A percentile compares a stretch with the other conserved stretches of the same genome.
Evolutionary conservation across 2,888 invertebrate genomes (phyloP).

Genomic region (Eueremaeus valkanovi): DNA sequence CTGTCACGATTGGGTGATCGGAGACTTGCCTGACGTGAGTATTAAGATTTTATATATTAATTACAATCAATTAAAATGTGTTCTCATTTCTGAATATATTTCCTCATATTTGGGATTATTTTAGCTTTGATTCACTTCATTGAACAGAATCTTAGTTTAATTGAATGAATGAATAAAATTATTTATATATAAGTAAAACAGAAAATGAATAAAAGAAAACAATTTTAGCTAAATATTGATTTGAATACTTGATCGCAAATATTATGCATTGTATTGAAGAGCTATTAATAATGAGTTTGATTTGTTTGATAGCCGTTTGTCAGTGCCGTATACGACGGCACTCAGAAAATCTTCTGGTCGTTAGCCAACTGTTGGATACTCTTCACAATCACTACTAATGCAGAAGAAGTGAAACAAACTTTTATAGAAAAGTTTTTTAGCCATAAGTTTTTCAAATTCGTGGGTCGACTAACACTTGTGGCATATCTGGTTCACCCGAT

Average conservation of each 20-base stretch:
- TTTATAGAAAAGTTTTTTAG: slow-evolving; percentile 12
- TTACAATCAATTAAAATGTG: background rate
- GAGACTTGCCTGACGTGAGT: slow-evolving; percentile 41
- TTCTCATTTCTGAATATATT: background rate
- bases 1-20: slow-evolving; percentile 41
- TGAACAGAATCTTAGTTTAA: background rate
- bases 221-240: too few species aligned
- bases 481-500: slow-evolving; percentile 40
- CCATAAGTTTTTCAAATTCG: slow-evolving; percentile 16
- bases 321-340: slow-evolving; percentile 39
- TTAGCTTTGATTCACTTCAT: background rate
- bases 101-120: background rate
- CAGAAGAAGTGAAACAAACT: slow-evolving; percentile 16
- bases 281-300: too few species aligned
- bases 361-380: slow-evolving; percentile 37
- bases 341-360: slow-evolving; percentile 35
- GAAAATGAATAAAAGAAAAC: too few species aligned
- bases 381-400: slow-evolving; percentile 5
- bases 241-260: too few species aligned
- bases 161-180: too few species aligned
- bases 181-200: too few species aligned
- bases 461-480: slow-evolving; percentile 38
- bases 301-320: slow-evolving; percentile 24
- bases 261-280: too few species aligned
- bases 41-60: background rate